Conservation (phyloP, 2,888 invertebrate species). For the Diabrotica balteata region DNA sequence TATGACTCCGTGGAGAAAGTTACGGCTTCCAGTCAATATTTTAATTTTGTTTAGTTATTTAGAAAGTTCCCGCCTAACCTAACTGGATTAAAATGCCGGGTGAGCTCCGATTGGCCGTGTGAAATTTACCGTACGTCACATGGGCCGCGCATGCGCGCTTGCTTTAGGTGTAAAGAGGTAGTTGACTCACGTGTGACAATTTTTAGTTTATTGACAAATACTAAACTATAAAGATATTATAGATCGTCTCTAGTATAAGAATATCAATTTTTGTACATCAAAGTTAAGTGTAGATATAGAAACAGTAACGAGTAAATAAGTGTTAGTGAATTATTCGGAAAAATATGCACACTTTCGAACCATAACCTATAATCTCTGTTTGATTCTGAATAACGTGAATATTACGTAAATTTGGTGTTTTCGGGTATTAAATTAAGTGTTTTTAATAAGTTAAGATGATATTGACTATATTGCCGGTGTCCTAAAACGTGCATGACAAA, state of each 20-base stretch:
- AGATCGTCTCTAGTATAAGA: conserved; percentile 3
- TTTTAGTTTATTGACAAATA: conserved; percentile 42
- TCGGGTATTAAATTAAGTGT: conserved; percentile 2
- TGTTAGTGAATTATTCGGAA: conserved; percentile 23
- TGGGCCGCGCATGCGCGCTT: conserved; percentile 14
- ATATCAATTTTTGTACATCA: conserved; percentile 24
- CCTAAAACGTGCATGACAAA: conserved; percentile 6
- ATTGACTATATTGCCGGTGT: conserved; percentile 3
- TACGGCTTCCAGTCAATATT: neutral
- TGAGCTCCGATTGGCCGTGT: neutral
- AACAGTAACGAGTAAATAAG: conserved; percentile 18
- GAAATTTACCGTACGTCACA: conserved; percentile 5
- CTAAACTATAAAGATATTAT: conserved; percentile 20
- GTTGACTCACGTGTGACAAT: conserved; percentile 47
- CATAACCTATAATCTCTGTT: conserved; percentile 44
- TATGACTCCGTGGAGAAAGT: neutral
- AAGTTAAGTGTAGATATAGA: conserved; percentile 18
- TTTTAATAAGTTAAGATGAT: neutral
- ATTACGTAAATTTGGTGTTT: conserved; percentile 38
- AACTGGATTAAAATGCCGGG: neutral
- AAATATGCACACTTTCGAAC: conserved; percentile 42
- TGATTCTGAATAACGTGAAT: conserved; percentile 33
- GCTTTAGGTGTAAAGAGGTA: conserved; percentile 41
- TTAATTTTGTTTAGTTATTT: neutral
- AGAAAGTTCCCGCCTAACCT: neutral